phyloP scores from a whole-genome alignment of 92 coral and sea anemone genomes.

The Umimayanthus chanpuru region DNA sequence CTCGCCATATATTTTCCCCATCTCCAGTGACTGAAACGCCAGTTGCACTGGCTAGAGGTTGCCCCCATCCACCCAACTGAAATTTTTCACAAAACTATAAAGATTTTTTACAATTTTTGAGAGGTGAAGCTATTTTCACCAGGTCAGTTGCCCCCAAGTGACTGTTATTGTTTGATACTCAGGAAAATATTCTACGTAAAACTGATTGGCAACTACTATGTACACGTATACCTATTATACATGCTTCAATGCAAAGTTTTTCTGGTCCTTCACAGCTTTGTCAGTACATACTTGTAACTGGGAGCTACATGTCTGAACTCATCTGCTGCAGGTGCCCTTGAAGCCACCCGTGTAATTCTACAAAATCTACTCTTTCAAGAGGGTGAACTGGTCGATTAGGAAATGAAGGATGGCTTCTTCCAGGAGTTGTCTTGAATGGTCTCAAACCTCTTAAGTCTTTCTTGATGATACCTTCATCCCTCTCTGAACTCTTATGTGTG shows the following conservation, averaged over 20 bases:
- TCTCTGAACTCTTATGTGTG: slow-evolving; percentile 41
- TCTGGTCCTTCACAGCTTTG: neutral
- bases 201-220: neutral
- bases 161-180: neutral
- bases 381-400: slow-evolving; percentile 44
- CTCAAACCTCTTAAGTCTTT: slow-evolving; percentile 48
- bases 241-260: neutral
- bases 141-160: neutral
- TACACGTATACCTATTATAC: neutral
- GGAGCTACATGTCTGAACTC: neutral
- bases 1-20: too few species aligned
- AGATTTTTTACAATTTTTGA: neutral
- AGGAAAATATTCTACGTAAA: neutral
- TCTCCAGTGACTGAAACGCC: too few species aligned
- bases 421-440: slow-evolving; percentile 37
- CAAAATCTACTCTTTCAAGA: slow-evolving; percentile 47
- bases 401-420: slow-evolving; percentile 45
- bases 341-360: slow-evolving; percentile 39
- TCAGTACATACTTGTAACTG: neutral
- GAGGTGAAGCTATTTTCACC: neutral
- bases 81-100: neutral
- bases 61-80: too few species aligned
- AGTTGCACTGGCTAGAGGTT: too few species aligned
- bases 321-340: slow-evolving; percentile 20
- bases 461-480: slow-evolving; percentile 43